Conservation (phyloP, 2,797 vertebrate genomes). For the Orientallactaga sibirica region DNA sequence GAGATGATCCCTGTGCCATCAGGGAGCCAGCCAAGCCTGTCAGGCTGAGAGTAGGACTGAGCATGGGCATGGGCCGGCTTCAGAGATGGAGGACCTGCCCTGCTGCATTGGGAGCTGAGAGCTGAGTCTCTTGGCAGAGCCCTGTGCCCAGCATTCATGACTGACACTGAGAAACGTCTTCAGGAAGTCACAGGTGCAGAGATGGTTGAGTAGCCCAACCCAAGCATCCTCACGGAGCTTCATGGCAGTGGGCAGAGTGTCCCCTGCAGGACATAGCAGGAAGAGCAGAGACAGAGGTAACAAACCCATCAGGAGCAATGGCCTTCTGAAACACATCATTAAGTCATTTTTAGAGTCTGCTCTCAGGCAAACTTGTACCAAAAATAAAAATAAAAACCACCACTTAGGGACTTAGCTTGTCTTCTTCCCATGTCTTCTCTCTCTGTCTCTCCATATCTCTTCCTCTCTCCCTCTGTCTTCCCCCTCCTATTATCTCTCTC, state of each 20-base stretch:
- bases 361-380: neutral
- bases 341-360: neutral
- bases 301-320: neutral
- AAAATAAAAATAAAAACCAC: neutral
- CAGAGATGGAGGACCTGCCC: neutral
- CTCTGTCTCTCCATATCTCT: neutral
- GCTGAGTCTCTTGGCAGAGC: neutral
- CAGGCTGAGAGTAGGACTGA: neutral
- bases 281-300: neutral
- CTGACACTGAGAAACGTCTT: slow-evolving; percentile 46
- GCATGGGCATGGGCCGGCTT: neutral
- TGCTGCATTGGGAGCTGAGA: neutral
- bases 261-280: neutral
- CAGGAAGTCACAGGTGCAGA: slow-evolving; percentile 51
- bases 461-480: no score
- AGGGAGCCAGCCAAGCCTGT: neutral
- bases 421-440: neutral
- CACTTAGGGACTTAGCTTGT: neutral
- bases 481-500: no score
- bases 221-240: slow-evolving; percentile 63
- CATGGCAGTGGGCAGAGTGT: slow-evolving; percentile 58
- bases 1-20: neutral
- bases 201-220: neutral
- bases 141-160: neutral
- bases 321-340: neutral